Evolutionary conservation across 1,140 invertebrate species (phyloP), one percentile per base, ranked within the genome.

Genomic region (Hirudo medicinalis): DNA sequence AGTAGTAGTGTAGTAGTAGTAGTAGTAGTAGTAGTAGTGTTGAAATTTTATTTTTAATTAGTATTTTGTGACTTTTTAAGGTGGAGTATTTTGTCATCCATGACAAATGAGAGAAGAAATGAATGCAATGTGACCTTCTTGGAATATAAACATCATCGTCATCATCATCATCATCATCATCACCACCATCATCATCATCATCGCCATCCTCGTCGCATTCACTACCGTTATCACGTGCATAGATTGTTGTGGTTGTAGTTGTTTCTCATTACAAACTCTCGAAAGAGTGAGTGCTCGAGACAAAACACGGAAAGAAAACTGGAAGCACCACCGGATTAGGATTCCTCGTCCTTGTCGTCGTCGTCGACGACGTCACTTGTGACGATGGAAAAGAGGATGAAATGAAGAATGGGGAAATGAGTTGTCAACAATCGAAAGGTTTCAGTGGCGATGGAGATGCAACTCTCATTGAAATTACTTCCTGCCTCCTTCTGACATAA

Each of bases 141-240:
- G 6, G 32, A 57, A n/a, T 25, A 57, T 57, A 5, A 57, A 57
- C 54, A n/a, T n/a, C n/a, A n/a, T 27, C 66, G 32, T 3, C 66
- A 67, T 27, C 66, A 25, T n/a, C n/a, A n/a, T 3, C 66, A 67
- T 67, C 66, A 67, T 67, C 66, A 67, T 67, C 32, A 67, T 8
- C 66, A 67, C 32, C 32, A 25, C 4, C 66, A 25, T 68, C 67
- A 36, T 11, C 67, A 68, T 32, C 67, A 32, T 32, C 27, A 68
- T 32, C 29, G 25, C 13, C 67, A 36, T 32, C 36, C 11, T 68
- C 25, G 19, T 40, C 36, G n/a, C 36, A 13, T 32, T 68, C 36
- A 32, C 11, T 40, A 68, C 1, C 29, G 29, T 63, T 63, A 63
- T 63, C 29, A 1, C 1, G 22, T 6, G 22, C 29, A 27, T n/a